These are phyloP conservation scores for Takifugu bimaculatus DNA, from an alignment of 2,113 vertebrate species.

Conservation along the genomic window DNA sequence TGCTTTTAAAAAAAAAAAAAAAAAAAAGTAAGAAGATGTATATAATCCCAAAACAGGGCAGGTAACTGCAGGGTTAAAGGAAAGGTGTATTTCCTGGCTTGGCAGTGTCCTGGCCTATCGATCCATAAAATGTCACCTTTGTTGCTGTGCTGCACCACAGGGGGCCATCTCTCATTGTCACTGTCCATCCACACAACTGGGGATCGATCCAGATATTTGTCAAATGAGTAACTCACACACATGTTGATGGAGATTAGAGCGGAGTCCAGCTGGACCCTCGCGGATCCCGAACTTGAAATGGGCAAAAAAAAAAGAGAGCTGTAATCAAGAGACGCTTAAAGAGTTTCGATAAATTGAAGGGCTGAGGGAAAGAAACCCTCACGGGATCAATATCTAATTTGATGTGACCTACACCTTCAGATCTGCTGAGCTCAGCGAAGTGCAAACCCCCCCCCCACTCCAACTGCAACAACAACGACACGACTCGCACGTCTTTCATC, in stretches of 20 bases:
- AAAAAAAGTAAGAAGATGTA: neutral
- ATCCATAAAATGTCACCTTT: slow-evolving; percentile 31
- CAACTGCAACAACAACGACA: slow-evolving; percentile 1
- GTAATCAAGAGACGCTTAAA: slow-evolving; percentile 10
- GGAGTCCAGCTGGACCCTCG: too few species aligned
- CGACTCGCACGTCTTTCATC: neutral
- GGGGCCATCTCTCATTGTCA: slow-evolving; percentile 13
- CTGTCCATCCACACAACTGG: slow-evolving; percentile 21
- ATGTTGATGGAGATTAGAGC: neutral
- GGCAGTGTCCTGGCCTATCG: slow-evolving; percentile 23
- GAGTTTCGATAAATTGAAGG: slow-evolving; percentile 22
- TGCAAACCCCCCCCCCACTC: neutral
- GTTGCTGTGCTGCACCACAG: slow-evolving; percentile 16
- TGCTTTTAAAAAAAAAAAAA: neutral
- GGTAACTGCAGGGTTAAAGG: neutral
- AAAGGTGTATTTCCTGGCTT: slow-evolving; percentile 5
- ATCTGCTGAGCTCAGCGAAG: slow-evolving; percentile 42
- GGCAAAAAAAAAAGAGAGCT: neutral
- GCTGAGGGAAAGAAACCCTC: slow-evolving; percentile 9
- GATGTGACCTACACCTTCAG: slow-evolving; percentile 50
- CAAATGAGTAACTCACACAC: too few species aligned
- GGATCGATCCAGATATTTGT: slow-evolving; percentile 31
- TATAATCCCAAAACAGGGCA: too few species aligned
- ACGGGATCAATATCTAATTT: slow-evolving; percentile 61
- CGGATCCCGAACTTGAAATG: neutral